phyloP scores from a whole-genome alignment of 2,888 invertebrate genomes.

The Pelosia muscerda region DNA sequence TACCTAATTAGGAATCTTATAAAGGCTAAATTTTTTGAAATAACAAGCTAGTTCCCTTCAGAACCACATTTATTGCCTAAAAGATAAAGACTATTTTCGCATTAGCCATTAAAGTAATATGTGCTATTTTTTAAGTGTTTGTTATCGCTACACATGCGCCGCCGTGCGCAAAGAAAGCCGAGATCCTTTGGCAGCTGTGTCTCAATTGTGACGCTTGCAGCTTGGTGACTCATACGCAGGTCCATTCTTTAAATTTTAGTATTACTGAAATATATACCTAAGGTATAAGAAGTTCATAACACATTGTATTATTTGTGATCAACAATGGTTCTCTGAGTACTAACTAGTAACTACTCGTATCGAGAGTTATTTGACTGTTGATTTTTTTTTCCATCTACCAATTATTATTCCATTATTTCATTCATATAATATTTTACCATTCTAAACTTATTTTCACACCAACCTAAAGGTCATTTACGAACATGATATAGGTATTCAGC shows the following conservation, averaged over 20 bases:
- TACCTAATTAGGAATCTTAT: constrained; percentile 19
- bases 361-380: too few species aligned
- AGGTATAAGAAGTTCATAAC: neutral
- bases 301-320: neutral
- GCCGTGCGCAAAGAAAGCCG: constrained; percentile 83
- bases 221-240: constrained; percentile 69
- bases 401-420: too few species aligned
- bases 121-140: constrained; percentile 60
- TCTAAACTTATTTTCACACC: too few species aligned
- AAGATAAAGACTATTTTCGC: constrained; percentile 27
- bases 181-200: constrained; percentile 85
- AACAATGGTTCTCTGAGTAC: too few species aligned
- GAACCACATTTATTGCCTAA: neutral
- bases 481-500: too few species aligned
- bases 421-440: too few species aligned
- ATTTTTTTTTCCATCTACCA: too few species aligned
- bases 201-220: constrained; percentile 68
- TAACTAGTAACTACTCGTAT: too few species aligned
- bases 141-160: constrained; percentile 72
- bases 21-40: constrained; percentile 19
- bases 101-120: constrained; percentile 46
- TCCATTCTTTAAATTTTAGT: constrained; percentile 36
- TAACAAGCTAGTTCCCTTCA: constrained; percentile 3
- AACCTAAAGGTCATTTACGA: too few species aligned
- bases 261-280: neutral